Percentiles rank a stretch among this genome's conserved stretches.
phyloP scores from a whole-genome alignment of 2,888 invertebrate genomes.

The Sclerodermus sp. region DNA sequence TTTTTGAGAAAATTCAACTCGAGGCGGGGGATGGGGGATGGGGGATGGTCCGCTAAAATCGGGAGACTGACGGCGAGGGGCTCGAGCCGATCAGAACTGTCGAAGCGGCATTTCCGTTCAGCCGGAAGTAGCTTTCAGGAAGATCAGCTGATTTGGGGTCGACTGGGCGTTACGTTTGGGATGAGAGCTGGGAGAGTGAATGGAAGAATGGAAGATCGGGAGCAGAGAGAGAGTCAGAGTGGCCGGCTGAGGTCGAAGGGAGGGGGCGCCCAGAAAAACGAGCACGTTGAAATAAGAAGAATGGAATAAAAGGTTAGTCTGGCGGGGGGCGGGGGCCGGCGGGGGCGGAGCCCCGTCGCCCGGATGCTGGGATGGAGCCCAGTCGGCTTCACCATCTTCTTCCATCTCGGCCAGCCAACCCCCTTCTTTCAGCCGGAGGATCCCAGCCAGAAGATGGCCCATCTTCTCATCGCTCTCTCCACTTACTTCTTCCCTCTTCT shows the following conservation, averaged over 20 bases:
- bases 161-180: constrained; percentile 30
- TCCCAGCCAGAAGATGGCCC: constrained; percentile 34
- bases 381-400: constrained; percentile 48
- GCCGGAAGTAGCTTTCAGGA: constrained; percentile 28
- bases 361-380: constrained; percentile 50
- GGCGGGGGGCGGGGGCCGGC: constrained; percentile 34
- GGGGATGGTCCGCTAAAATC: too few species aligned
- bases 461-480: constrained; percentile 36
- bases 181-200: too few species aligned
- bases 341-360: constrained; percentile 44
- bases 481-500: too few species aligned
- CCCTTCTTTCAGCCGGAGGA: constrained; percentile 33
- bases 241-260: constrained; percentile 18
- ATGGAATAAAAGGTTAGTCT: constrained; percentile 39
- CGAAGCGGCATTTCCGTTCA: constrained; percentile 1
- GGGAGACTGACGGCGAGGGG: too few species aligned
- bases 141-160: constrained; percentile 29
- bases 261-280: constrained; percentile 21
- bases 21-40: too few species aligned
- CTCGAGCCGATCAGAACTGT: constrained; percentile 8
- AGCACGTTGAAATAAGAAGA: constrained; percentile 34
- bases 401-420: constrained; percentile 51
- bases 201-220: constrained; percentile 33
- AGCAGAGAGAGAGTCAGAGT: constrained; percentile 10
- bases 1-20: too few species aligned